phyloP scores from a whole-genome alignment of 1,140 invertebrate genomes.

The Nebria ingens region DNA sequence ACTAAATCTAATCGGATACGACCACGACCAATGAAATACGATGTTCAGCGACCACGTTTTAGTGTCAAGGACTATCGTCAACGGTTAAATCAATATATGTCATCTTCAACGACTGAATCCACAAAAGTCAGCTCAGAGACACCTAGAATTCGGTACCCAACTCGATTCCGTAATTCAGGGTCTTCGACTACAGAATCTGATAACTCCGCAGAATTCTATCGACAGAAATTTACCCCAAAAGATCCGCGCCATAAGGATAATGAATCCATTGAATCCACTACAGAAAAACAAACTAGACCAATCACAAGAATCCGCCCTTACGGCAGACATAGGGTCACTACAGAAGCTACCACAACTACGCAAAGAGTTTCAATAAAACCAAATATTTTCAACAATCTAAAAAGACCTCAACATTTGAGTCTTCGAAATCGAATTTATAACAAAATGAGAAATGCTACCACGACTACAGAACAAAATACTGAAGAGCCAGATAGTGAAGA shows the following conservation, averaged over 20 bases:
- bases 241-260: conserved; percentile 23
- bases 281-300: conserved; percentile 23
- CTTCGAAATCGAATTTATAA: conserved; percentile 25
- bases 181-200: neutral
- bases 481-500: neutral
- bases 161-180: conserved; percentile 20
- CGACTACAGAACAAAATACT: neutral
- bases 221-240: conserved; percentile 27
- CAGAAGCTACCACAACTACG: conserved; percentile 15
- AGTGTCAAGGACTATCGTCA: conserved; percentile 49
- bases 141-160: conserved; percentile 35
- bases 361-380: conserved; percentile 28
- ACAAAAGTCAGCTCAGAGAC: conserved; percentile 33
- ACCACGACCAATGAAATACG: conserved; percentile 24
- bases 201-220: neutral
- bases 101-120: conserved; percentile 35
- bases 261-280: conserved; percentile 11
- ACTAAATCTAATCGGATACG: neutral
- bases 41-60: conserved; percentile 39
- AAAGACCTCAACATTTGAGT: conserved; percentile 23
- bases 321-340: conserved; percentile 23
- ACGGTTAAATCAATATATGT: conserved; percentile 34
- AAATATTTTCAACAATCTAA: conserved; percentile 26
- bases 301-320: conserved; percentile 28
- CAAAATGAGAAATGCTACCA: conserved; percentile 21